Evolutionary conservation across 2,888 invertebrate species (phyloP), one percentile per base, ranked within the genome.

Genomic region (Leptopilina syphax): DNA sequence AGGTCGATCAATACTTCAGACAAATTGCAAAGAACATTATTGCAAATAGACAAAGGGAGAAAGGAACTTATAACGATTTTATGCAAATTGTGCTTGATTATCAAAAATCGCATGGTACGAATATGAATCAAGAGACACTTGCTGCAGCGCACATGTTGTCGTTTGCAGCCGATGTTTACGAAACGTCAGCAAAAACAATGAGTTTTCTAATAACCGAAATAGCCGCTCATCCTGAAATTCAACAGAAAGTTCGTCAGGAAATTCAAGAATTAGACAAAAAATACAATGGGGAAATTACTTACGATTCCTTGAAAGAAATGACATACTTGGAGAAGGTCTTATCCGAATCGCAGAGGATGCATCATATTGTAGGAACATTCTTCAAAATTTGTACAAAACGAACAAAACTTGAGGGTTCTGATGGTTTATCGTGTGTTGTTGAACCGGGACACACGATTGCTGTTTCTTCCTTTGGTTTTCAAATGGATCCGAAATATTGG

Each of bases 311-410:
- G 3, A 90, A 91, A 65, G 92, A 93, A 44, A 92, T 94, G 93
- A 90, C 91, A 12, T 94, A 93, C 83, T 86, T 94, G 84, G 93
- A 94, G 76, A 92, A 92, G 89, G 93, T 93, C 1, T 85, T 93
- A 1, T 82, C 41, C 24, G 90, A 90, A 50, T 85, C 90, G 0
- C 84, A 88, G 77, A 86, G 90, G 66, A 0, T 79, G 0, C 0
- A 76, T 18, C 78, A 87, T 0, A 79, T 80, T 0, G 0, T 85
- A 0, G 80, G 79, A 12, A 47, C 76, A 1, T 0, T 88, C 1
- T 10, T 10, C 0, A 90, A 88, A 66, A 0, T 70, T 0, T 89
- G 89, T 76, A 89, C 86, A 0, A 63, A 85, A 0, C 66, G 77
- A 0, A 82, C 60, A 34, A 85, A 83, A 13, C 76, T 90, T 0